Base-by-base conservation (phyloP, 1,140 invertebrate genomes). In the Macrotrachela quadricornifera region DNA sequence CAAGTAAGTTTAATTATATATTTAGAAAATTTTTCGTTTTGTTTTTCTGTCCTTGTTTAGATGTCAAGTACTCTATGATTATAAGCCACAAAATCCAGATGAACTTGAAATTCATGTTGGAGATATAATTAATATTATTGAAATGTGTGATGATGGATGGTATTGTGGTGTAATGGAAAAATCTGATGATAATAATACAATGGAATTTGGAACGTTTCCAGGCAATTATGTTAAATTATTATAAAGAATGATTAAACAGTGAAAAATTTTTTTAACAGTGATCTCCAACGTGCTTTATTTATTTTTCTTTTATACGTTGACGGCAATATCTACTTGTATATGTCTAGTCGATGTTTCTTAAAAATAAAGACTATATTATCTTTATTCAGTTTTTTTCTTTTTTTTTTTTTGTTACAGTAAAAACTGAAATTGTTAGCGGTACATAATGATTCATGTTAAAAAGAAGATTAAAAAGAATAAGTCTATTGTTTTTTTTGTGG, bases 111-210 rank as follows among this genome's bases (percentile, higher is more conserved):
- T 97, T 46, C 74, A 77, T 50, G 86, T 92, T 69, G 84, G 85
- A 14, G 91, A 97, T 69, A 80, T 85, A 12, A 83, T 95, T 10
- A 86, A 83, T 68, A 88, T 97, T 18, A 78, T 95, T 73, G 90
- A 95, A 71, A 90, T 90, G 67, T 97, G 90, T 71, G 90, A 95
- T 70, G 91, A 96, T 68, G 90, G 90, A 55, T 97, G 91, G 91
- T 96, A 80, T 73, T 86, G 96, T 49, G 91, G 91, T 58, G 88
- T 86, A 36, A 88, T 82, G 53, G 79, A 84, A 59, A 75, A 86
- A 56, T 90, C 85, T 13, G 88, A 87, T 44, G 3, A 30, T 4
- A 2, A 8, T 4, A 8, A 30, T 30, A 4, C 21, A 30, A 30
- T 30, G 21, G 80, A 82, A 62, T 92, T 94, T 71, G 91, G 91